phyloP scores from a whole-genome alignment of 2,888 invertebrate species.

The Agonopterix subpropinquella region DNA sequence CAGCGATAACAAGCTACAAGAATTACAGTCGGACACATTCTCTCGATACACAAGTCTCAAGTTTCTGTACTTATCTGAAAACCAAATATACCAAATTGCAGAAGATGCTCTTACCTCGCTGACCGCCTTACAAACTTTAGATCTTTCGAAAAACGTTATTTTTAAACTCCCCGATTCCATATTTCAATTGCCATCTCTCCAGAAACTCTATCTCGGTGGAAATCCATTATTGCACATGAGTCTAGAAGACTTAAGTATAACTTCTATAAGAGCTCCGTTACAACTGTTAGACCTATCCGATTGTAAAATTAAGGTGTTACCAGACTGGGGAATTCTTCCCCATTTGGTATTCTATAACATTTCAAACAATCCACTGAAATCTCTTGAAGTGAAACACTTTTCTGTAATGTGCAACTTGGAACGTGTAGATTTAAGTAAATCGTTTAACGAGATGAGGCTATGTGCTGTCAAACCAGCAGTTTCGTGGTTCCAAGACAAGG shows the following conservation, averaged over 20 bases:
- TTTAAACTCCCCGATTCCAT: constrained; percentile 62
- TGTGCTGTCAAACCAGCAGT: constrained; percentile 47
- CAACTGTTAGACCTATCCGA: constrained; percentile 76
- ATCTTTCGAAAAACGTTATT: constrained; percentile 74
- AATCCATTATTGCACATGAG: constrained; percentile 63
- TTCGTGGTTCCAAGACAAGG: constrained; percentile 53
- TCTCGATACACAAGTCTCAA: constrained; percentile 66
- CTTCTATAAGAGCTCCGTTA: constrained; percentile 69
- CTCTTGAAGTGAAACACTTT: constrained; percentile 67
- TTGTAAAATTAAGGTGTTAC: constrained; percentile 75
- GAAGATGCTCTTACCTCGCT: constrained; percentile 69
- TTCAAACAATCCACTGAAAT: constrained; percentile 73
- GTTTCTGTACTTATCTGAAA: constrained; percentile 75
- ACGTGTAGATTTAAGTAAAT: constrained; percentile 69
- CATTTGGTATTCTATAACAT: constrained; percentile 77
- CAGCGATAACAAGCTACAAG: constrained; percentile 72
- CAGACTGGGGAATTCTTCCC: constrained; percentile 77
- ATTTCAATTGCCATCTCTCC: constrained; percentile 74
- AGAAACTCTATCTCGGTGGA: constrained; percentile 76
- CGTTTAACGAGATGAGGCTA: constrained; percentile 38
- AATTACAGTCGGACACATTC: constrained; percentile 65
- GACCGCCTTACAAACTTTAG: constrained; percentile 68
- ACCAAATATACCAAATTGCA: constrained; percentile 72
- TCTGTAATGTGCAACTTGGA: constrained; percentile 78
- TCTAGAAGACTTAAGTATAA: constrained; percentile 53